Evolutionary conservation across 2,888 invertebrate genomes (phyloP).

Genomic region (Gryllus longicercus): DNA sequence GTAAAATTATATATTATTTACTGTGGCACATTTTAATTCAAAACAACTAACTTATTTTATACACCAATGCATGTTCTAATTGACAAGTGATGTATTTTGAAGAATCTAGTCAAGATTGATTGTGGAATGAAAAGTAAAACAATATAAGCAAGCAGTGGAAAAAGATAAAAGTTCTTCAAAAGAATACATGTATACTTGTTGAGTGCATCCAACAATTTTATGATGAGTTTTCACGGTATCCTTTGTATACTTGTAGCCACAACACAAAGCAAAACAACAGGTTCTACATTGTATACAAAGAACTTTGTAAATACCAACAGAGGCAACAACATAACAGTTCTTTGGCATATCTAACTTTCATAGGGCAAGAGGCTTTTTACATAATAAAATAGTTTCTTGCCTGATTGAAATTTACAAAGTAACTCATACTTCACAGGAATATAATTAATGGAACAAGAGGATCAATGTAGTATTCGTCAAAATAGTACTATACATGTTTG

Average conservation of each 20-base stretch:
- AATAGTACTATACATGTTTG: background rate
- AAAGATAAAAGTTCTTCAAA: background rate
- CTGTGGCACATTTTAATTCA: too few species aligned
- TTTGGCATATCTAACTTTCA: slow-evolving; percentile 29
- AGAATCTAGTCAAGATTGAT: background rate
- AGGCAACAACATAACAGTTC: slow-evolving; percentile 23
- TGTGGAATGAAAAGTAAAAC: background rate
- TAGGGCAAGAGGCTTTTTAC: slow-evolving; percentile 9
- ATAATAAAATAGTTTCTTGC: slow-evolving; percentile 11
- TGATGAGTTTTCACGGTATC: background rate
- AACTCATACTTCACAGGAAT: slow-evolving; percentile 1
- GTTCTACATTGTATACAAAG: background rate
- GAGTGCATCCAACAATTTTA: background rate
- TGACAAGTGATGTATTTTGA: too few species aligned
- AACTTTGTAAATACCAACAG: background rate
- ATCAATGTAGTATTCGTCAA: background rate
- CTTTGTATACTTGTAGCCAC: background rate
- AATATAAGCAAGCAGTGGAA: background rate
- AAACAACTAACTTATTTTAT: too few species aligned
- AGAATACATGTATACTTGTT: background rate
- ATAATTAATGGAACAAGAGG: slow-evolving; percentile 11
- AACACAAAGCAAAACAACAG: slow-evolving; percentile 4
- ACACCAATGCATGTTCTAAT: too few species aligned
- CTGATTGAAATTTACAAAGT: slow-evolving; percentile 10
- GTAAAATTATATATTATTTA: too few species aligned